These are phyloP conservation scores for Caenorhabditis afra DNA, from an alignment of 2,888 invertebrate genomes.

Conservation along the genomic window DNA sequence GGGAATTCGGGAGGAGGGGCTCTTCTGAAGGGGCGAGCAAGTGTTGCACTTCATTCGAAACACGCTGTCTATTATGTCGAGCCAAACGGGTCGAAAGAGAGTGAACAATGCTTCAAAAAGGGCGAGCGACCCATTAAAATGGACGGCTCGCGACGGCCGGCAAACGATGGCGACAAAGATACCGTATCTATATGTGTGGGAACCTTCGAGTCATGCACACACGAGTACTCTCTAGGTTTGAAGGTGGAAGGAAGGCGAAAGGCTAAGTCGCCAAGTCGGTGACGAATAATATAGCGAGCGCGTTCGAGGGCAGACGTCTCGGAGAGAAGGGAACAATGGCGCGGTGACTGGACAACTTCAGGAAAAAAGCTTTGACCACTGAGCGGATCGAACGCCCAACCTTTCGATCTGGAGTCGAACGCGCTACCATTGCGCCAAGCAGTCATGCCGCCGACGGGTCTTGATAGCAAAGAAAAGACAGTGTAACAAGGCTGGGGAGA, in stretches of 20 bases:
- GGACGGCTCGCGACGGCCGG: not conserved
- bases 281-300: not conserved
- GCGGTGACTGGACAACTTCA: not conserved
- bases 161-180: not conserved
- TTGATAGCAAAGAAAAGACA: no score
- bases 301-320: not conserved
- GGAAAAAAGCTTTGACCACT: slow-evolving; percentile 65
- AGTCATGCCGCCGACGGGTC: no score
- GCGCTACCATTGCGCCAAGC: slow-evolving; percentile 53
- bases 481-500: no score
- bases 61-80: slow-evolving; percentile 48
- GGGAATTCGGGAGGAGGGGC: slow-evolving; percentile 2
- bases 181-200: not conserved
- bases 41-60: slow-evolving; percentile 35
- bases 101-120: slow-evolving; percentile 50
- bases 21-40: slow-evolving; percentile 8
- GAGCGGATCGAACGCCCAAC: slow-evolving; percentile 74
- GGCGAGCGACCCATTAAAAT: slow-evolving; percentile 47
- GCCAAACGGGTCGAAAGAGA: slow-evolving; percentile 12
- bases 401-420: slow-evolving; percentile 74
- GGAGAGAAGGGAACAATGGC: slow-evolving; percentile 1
- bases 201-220: not conserved
- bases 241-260: not conserved
- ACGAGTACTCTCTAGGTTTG: not conserved
- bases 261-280: not conserved